Percentiles rank a stretch among this genome's conserved stretches.
Evolutionary conservation across 2,113 vertebrate species (phyloP).

Genomic region (Varanus komodoensis): DNA sequence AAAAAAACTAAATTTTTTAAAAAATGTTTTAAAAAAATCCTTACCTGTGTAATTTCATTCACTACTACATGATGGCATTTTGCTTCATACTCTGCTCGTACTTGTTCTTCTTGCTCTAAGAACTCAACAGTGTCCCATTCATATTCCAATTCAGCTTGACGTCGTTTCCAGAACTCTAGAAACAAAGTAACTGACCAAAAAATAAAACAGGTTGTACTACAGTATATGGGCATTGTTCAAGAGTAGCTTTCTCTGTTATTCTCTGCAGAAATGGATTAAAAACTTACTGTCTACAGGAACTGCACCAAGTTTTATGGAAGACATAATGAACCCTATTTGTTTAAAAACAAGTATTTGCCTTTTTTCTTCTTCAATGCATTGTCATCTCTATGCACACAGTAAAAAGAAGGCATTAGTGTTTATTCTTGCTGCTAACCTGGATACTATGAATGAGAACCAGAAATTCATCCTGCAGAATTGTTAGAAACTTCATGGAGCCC

Average conservation of each 20-base stretch:
- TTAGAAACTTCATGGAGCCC: not conserved
- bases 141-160: conserved; percentile 92
- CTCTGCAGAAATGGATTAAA: conserved; percentile 10
- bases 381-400: not conserved
- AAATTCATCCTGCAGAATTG: conserved; percentile 17
- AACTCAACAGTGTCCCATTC: conserved; percentile 94
- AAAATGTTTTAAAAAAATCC: not conserved
- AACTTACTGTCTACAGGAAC: not conserved
- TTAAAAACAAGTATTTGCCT: not conserved
- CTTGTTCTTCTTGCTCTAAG: conserved; percentile 89
- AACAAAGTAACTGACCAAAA: conserved; percentile 86
- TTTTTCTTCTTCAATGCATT: not conserved
- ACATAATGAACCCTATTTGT: conserved; percentile 22
- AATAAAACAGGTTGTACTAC: conserved; percentile 12
- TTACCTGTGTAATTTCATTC: conserved; percentile 86
- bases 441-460: not conserved
- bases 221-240: fast-evolving
- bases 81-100: conserved; percentile 92
- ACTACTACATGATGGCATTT: conserved; percentile 83
- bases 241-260: not conserved
- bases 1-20: not conserved
- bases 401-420: not conserved
- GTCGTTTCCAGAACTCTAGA: conserved; percentile 94
- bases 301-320: not conserved
- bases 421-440: conserved; percentile 6